Percentiles rank a stretch among this genome's conserved stretches.
Conservation (phyloP, 1,140 invertebrate species). For the Drosophila kanapiae region DNA sequence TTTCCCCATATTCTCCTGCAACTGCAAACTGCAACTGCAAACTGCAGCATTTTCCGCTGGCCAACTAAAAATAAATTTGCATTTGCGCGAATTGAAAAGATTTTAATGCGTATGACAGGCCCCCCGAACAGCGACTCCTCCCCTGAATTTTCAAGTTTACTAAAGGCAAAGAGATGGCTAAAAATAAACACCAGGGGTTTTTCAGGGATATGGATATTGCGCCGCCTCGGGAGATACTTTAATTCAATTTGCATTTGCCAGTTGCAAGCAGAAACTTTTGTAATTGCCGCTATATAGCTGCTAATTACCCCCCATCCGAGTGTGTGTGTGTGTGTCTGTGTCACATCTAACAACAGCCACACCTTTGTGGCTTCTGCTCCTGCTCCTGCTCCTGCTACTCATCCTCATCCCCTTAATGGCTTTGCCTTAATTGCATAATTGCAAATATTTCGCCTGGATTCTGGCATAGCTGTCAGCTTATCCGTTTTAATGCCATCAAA, state of each 20-base stretch:
- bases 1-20: constrained; percentile 39
- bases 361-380: neutral
- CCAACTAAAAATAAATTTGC: constrained; percentile 75
- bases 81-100: constrained; percentile 45
- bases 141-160: constrained; percentile 38
- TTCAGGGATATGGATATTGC: neutral
- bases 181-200: constrained; percentile 20
- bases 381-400: too few species aligned
- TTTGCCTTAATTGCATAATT: constrained; percentile 44
- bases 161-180: constrained; percentile 8
- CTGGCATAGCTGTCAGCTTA: constrained; percentile 6
- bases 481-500: constrained; percentile 27
- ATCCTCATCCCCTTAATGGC: constrained; percentile 7
- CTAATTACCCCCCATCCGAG: constrained; percentile 23
- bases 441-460: constrained; percentile 7
- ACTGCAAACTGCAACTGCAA: constrained; percentile 27
- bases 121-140: neutral
- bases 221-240: neutral
- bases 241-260: constrained; percentile 35
- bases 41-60: constrained; percentile 42
- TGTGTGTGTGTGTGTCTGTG: neutral
- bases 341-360: constrained; percentile 1
- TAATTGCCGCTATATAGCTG: constrained; percentile 20
- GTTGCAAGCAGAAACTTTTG: constrained; percentile 13
- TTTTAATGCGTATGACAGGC: constrained; percentile 52